Percentiles rank a stretch among this genome's conserved stretches.
phyloP scores from a whole-genome alignment of 2,113 vertebrate species.

The Ptilonorhynchus violaceus region DNA sequence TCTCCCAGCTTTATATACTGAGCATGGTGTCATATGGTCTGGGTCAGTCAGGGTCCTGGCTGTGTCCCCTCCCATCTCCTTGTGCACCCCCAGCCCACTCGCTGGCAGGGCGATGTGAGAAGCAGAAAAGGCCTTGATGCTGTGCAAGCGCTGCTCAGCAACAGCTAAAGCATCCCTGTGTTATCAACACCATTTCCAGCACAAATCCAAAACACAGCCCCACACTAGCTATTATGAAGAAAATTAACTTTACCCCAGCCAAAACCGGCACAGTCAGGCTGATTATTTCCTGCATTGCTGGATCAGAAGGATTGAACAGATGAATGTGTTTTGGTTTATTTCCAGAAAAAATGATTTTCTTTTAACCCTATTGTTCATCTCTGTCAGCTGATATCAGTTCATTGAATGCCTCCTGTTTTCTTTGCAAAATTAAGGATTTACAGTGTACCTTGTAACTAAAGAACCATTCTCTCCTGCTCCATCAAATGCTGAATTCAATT shows the following conservation, averaged over 20 bases:
- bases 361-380: not conserved
- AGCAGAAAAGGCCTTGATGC: not conserved
- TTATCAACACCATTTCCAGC: not conserved
- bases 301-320: not conserved
- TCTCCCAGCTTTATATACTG: not conserved
- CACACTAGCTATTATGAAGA: not conserved
- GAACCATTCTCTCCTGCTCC: not conserved
- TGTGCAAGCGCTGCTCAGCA: not conserved
- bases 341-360: not conserved
- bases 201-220: not conserved
- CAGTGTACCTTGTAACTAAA: not conserved
- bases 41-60: no score
- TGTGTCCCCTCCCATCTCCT: not conserved
- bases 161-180: not conserved
- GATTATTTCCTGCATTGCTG: not conserved
- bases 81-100: not conserved
- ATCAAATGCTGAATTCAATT: not conserved
- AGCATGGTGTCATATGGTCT: not conserved
- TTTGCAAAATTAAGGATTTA: not conserved
- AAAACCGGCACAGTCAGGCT: not conserved
- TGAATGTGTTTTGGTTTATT: not conserved
- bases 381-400: not conserved
- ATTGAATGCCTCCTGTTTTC: not conserved
- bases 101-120: accelerated
- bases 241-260: not conserved